Base-by-base conservation (phyloP, 1,140 invertebrate species). In the Periplaneta americana region DNA sequence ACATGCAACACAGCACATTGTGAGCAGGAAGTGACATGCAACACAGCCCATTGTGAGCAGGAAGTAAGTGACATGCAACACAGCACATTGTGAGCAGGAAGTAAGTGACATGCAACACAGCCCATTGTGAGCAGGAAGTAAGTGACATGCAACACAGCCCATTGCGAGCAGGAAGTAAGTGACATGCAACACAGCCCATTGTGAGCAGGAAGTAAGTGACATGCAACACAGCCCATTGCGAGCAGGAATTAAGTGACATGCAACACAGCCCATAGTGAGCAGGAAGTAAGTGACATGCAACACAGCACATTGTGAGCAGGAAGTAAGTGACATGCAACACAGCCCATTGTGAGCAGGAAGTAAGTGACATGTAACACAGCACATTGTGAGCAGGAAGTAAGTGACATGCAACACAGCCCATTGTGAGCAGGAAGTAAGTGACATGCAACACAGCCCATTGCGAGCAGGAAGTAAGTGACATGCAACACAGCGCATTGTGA, bases 221-320 rank as follows among this genome's bases (percentile, higher is more conserved):
- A 28, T n/a, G 10, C 22, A 66, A n/a, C 11, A 11, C 6, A 9
- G n/a, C 22, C 13, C 11, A 28, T 66, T 28, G 6, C 11, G 22
- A 5, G 28, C 22, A 28, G n/a, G n/a, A n/a, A n/a, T n/a, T n/a
- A n/a, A n/a, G n/a, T n/a, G 87, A 33, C 95, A 88, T 88, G 74
- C 48, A 66, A 66, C 22, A 66, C 28, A 28, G 22, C n/a, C 22
- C 32, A 10, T 18, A 31, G 9, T 66, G 22, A 66, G 48, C 22
- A 8, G 48, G 6, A 1, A 6, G 28, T 10, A 28, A 6, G 22
- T 1, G 6, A 28, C 48, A 28, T n/a, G 10, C 22, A 66, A n/a
- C 11, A 11, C 6, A 9, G n/a, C 22, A 8, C 11, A 28, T 66
- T 28, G 6, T 28, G 22, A 5, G 28, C 22, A 28, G n/a, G n/a